Conservation (phyloP, 2,797 vertebrate species). For the Pterois miles region DNA sequence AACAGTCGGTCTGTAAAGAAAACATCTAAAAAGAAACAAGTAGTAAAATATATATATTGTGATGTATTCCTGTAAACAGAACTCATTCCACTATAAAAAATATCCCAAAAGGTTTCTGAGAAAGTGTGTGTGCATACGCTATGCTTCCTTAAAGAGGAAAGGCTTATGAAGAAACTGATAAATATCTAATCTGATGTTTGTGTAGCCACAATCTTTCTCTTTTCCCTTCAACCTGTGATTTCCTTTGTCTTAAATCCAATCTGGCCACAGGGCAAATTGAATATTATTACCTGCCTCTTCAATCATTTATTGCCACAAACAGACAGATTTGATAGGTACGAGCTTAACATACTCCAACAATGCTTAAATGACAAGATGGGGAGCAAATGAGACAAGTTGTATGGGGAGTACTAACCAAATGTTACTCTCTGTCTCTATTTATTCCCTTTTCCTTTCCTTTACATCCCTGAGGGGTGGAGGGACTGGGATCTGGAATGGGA, state of each 20-base stretch:
- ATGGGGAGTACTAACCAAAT: slow-evolving; percentile 13
- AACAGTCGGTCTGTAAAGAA: slow-evolving; percentile 26
- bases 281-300: slow-evolving; percentile 31
- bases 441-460: not conserved
- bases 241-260: slow-evolving; percentile 30
- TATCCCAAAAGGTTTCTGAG: not conserved
- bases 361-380: slow-evolving; percentile 2
- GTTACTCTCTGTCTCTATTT: not conserved
- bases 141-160: not conserved
- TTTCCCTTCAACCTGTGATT: slow-evolving; percentile 13
- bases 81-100: slow-evolving; percentile 8
- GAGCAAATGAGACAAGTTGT: not conserved
- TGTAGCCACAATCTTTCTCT: slow-evolving; percentile 6
- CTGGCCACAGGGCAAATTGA: slow-evolving; percentile 4
- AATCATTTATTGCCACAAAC: slow-evolving; percentile 6
- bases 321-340: slow-evolving; percentile 10
- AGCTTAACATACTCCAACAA: not conserved
- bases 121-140: not conserved
- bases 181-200: not conserved
- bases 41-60: slow-evolving; percentile 19
- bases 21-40: slow-evolving; percentile 18
- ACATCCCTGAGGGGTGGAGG: not conserved
- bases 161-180: not conserved
- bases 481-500: slow-evolving; percentile 37
- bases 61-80: slow-evolving; percentile 33